phyloP scores from a whole-genome alignment of 2,797 vertebrate genomes.

The Acanthopagrus latus region DNA sequence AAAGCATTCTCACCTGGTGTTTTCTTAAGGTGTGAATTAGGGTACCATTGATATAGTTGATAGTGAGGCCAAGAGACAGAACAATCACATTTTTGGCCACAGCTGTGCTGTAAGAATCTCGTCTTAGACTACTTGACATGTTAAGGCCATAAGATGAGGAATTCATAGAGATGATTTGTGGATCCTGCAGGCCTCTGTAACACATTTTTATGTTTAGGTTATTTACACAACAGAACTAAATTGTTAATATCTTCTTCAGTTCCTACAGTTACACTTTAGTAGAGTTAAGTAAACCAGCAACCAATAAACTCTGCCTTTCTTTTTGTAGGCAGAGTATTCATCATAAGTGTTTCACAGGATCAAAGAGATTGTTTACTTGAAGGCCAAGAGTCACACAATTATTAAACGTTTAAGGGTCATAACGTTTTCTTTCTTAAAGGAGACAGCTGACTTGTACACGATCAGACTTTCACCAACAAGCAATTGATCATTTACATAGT shows the following conservation, averaged over 20 bases:
- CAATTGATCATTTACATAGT: background rate
- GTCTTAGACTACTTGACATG: background rate
- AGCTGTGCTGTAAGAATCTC: slow-evolving; percentile 46
- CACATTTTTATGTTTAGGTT: background rate
- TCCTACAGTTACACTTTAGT: too few species aligned
- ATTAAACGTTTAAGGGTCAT: too few species aligned
- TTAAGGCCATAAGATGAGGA: slow-evolving; percentile 28
- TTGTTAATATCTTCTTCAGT: too few species aligned
- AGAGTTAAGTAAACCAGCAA: background rate
- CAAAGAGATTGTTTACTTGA: too few species aligned
- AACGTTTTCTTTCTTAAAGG: too few species aligned
- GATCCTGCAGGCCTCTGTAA: background rate
- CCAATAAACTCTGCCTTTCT: background rate
- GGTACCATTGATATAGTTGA: slow-evolving; percentile 76
- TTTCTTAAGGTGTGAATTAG: slow-evolving; percentile 76
- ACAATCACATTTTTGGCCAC: slow-evolving; percentile 75
- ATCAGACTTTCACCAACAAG: too few species aligned
- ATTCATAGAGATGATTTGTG: slow-evolving; percentile 41
- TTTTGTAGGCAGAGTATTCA: too few species aligned
- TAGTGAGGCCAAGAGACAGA: slow-evolving; percentile 69
- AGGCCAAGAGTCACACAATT: too few species aligned
- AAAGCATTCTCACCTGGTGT: slow-evolving; percentile 52
- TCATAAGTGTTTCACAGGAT: too few species aligned
- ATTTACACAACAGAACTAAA: background rate
- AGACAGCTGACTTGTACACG: too few species aligned